phyloP scores from a whole-genome alignment of 2,888 invertebrate species.

The Tetropium fuscum region DNA sequence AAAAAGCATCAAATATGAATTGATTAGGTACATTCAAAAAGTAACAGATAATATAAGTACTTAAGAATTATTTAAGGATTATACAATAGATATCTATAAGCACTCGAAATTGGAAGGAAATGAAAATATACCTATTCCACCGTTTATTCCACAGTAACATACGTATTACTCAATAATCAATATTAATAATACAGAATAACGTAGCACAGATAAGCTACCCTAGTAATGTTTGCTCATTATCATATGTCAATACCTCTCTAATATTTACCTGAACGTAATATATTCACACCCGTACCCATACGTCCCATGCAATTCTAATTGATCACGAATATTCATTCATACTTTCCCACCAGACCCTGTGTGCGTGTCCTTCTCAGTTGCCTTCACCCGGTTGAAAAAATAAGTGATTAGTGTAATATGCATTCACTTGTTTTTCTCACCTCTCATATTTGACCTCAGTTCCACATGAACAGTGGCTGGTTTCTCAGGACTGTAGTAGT shows the following conservation, averaged over 20 bases:
- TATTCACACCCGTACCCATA: slow-evolving; percentile 16
- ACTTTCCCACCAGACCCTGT: slow-evolving; percentile 44
- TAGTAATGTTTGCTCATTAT: neutral
- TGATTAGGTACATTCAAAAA: too few relatives aligned
- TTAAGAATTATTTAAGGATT: too few relatives aligned
- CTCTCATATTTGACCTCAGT: slow-evolving; percentile 4
- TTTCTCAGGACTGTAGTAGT: too few relatives aligned
- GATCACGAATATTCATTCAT: slow-evolving; percentile 46
- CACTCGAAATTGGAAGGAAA: too few relatives aligned
- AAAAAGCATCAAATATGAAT: too few relatives aligned
- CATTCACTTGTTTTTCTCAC: slow-evolving; percentile 26
- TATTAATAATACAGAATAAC: too few relatives aligned
- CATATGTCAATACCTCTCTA: neutral
- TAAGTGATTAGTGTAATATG: slow-evolving; percentile 44
- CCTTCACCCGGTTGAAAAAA: slow-evolving; percentile 51
- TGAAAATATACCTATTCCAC: too few relatives aligned
- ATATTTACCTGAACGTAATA: slow-evolving; percentile 17
- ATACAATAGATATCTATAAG: too few relatives aligned
- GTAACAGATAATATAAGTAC: too few relatives aligned
- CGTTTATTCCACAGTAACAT: too few relatives aligned
- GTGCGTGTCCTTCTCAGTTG: slow-evolving; percentile 49
- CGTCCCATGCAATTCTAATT: slow-evolving; percentile 29
- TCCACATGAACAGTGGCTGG: too few relatives aligned
- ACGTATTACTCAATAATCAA: too few relatives aligned
- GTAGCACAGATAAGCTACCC: neutral